These are phyloP conservation scores for Linurgus olivaceus DNA, from an alignment of 2,797 vertebrate species.

Conservation along the genomic window DNA sequence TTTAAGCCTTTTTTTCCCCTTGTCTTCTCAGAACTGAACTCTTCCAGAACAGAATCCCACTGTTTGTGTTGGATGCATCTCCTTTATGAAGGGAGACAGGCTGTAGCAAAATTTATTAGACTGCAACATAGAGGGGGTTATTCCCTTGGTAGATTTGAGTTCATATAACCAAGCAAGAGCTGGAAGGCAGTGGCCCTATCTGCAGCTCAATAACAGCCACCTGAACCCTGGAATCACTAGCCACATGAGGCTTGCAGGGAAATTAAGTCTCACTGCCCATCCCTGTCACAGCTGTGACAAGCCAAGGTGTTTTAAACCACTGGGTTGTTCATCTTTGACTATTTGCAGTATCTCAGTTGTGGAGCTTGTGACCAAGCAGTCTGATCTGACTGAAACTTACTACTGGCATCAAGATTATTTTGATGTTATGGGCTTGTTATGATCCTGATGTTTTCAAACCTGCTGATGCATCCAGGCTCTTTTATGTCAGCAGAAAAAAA, in stretches of 20 bases:
- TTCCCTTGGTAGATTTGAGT: neutral
- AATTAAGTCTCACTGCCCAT: neutral
- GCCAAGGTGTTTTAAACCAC: neutral
- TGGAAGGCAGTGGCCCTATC: neutral
- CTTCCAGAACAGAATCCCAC: neutral
- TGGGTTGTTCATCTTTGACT: neutral
- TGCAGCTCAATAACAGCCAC: neutral
- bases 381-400: neutral
- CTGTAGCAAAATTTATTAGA: neutral
- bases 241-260: neutral
- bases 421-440: accelerated
- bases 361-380: neutral
- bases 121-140: neutral
- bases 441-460: neutral
- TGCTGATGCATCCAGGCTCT: neutral
- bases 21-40: neutral
- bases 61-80: neutral
- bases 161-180: neutral
- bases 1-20: neutral
- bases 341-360: neutral
- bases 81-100: neutral
- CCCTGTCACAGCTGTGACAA: neutral
- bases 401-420: neutral
- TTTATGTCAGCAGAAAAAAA: neutral
- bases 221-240: neutral